A percentile compares a stretch with the other conserved stretches of the same genome.
phyloP scores from a whole-genome alignment of 35 echinoderm and acorn worm species.

The Heliocidaris tuberculata region DNA sequence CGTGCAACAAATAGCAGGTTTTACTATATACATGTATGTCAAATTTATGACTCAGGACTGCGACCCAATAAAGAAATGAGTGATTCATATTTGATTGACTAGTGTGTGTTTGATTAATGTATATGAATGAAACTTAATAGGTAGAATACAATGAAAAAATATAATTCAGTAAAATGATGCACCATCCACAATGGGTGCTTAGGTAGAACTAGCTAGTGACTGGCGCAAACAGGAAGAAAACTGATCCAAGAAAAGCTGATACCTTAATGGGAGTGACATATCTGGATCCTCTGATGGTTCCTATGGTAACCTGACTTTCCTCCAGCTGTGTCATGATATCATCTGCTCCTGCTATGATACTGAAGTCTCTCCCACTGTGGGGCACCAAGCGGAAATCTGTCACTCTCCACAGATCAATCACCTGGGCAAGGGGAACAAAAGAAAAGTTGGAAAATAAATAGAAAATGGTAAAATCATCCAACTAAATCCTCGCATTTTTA shows the following conservation, averaged over 20 bases:
- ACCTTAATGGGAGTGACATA: conserved; percentile 99
- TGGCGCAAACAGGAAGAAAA: too few relatives aligned
- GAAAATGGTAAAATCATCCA: background rate
- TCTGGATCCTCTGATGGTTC: conserved; percentile 97
- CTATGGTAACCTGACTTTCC: conserved; percentile 98
- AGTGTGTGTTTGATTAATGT: too few relatives aligned
- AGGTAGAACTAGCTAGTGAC: too few relatives aligned
- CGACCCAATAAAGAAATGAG: too few relatives aligned
- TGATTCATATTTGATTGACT: too few relatives aligned
- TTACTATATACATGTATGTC: too few relatives aligned
- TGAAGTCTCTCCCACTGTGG: conserved; percentile 89
- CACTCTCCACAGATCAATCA: conserved; percentile 92
- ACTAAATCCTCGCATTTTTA: background rate
- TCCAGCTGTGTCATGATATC: conserved; percentile 97
- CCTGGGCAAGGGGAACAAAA: conserved; percentile 55
- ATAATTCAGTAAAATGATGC: too few relatives aligned
- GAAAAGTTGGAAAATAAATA: background rate
- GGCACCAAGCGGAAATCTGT: conserved; percentile 92
- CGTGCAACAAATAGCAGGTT: too few relatives aligned
- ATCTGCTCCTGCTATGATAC: conserved; percentile 93
- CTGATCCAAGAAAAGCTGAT: background rate
- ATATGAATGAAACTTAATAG: too few relatives aligned
- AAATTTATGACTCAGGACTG: too few relatives aligned
- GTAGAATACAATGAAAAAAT: too few relatives aligned
- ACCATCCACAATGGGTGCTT: too few relatives aligned